These are phyloP conservation scores for Clamator glandarius DNA, from an alignment of 2,797 vertebrate genomes.

Conservation along the genomic window DNA sequence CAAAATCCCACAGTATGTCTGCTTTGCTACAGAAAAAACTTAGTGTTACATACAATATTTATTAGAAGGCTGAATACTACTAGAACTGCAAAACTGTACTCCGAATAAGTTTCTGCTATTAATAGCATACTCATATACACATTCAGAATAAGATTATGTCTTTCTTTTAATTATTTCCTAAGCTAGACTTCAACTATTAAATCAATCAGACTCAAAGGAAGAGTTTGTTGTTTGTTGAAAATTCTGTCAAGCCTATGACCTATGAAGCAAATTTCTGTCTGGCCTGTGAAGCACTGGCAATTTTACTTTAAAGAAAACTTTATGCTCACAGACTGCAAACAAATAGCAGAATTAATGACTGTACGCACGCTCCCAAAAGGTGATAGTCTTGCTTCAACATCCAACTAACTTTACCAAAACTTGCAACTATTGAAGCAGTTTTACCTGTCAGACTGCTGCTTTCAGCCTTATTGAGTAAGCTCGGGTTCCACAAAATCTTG, in stretches of 20 bases:
- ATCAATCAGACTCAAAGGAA: not conserved
- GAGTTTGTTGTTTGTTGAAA: not conserved
- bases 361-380: not conserved
- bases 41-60: not conserved
- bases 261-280: not conserved
- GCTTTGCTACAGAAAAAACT: not conserved
- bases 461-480: not conserved
- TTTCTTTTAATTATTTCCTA: not conserved
- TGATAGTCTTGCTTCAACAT: not conserved
- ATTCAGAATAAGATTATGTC: not conserved
- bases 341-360: not conserved
- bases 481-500: not conserved
- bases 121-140: not conserved
- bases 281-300: not conserved
- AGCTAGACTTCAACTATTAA: not conserved
- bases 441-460: not conserved
- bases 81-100: not conserved
- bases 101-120: not conserved
- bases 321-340: not conserved
- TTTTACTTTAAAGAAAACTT: not conserved
- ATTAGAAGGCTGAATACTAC: not conserved
- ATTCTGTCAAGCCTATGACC: not conserved
- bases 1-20: not conserved
- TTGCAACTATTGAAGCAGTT: not conserved
- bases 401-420: not conserved